Percentiles rank a stretch among this genome's conserved stretches.
Evolutionary conservation across 2,797 vertebrate species (phyloP).

Genomic region (Adelosebastes latens): DNA sequence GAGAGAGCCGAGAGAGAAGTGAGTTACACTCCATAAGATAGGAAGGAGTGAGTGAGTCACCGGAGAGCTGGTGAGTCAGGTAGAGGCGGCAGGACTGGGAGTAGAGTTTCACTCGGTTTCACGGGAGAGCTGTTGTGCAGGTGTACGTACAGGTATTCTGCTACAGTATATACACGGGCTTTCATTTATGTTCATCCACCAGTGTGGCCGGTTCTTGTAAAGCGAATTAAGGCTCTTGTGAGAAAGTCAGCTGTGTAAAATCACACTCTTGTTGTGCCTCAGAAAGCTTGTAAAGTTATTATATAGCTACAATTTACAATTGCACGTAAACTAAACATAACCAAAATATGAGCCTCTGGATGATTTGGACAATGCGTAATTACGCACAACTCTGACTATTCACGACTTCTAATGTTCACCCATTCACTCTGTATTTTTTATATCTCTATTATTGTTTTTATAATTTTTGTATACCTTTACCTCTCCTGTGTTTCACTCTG

Average conservation of each 20-base stretch:
- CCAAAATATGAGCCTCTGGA: not conserved
- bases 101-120: constrained; percentile 72
- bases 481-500: too few relatives aligned
- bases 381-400: constrained; percentile 3
- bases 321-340: not conserved
- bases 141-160: constrained; percentile 70
- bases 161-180: not conserved
- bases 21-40: constrained; percentile 37
- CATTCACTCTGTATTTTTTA: too few relatives aligned
- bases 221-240: not conserved
- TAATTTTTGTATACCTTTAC: too few relatives aligned
- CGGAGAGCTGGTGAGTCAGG: constrained; percentile 71
- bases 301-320: not conserved
- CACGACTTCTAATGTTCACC: too few relatives aligned
- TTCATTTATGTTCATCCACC: constrained; percentile 10
- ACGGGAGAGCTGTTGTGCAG: constrained; percentile 72
- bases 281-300: not conserved
- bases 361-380: constrained; percentile 3
- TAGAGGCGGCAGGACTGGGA: constrained; percentile 33
- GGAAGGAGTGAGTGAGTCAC: constrained; percentile 75
- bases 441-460: too few relatives aligned
- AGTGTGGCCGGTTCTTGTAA: not conserved
- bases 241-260: not conserved
- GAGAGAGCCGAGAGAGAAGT: constrained; percentile 7
- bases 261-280: not conserved